Evolutionary conservation across 37 sponge, comb jelly and placozoan genomes (phyloP), one percentile per base, ranked within the genome.

Genomic region (Chondrosia reniformis): DNA sequence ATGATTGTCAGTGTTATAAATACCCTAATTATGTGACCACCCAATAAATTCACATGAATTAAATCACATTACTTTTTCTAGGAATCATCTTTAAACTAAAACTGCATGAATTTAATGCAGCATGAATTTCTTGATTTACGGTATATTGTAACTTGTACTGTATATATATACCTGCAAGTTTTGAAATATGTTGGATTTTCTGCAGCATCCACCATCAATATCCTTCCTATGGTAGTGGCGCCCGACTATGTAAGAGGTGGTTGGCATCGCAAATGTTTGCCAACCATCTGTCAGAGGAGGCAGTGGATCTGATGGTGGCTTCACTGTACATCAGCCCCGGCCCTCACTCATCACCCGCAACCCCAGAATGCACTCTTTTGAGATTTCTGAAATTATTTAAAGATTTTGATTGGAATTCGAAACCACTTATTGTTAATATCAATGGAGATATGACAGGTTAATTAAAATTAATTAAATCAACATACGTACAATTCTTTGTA

Each of bases 201-300:
- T 71, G 15, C 67, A 91, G 95, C 22, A 32, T 94, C 24, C 78
- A 84, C 40, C 86, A 84, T 46, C 85, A 91, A 67, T 88, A 79
- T 54, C 77, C 92, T 75, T 65, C 92, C 0, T 93, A 69, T 61
- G 81, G 88, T 12, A 42, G 57, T 37, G 94, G 92, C 9, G 81
- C 76, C 28, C 44, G 99, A 13, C 74, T 95, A 57, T 76, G 89
- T 28, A 99, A 99, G 81, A 78, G 90, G 12, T 99, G 99, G 99
- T 55, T 93, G 3, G 63, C 87, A 0, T 37, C 88, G n/a, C 96
- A 99, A 45, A 83, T 92, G 63, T 74, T 99, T 40, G 78, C 96
- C 76, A 84, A 83, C 45, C 89, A 91, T 65, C 38, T 99, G 24
- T 52, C 90, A 24, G 96, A 99, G 32, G 90, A 93, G 46, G 86